A percentile compares a stretch with the other conserved stretches of the same genome.
These are phyloP conservation scores for Myotis vivesi DNA, from an alignment of 2,797 vertebrate species.

Conservation along the genomic window DNA sequence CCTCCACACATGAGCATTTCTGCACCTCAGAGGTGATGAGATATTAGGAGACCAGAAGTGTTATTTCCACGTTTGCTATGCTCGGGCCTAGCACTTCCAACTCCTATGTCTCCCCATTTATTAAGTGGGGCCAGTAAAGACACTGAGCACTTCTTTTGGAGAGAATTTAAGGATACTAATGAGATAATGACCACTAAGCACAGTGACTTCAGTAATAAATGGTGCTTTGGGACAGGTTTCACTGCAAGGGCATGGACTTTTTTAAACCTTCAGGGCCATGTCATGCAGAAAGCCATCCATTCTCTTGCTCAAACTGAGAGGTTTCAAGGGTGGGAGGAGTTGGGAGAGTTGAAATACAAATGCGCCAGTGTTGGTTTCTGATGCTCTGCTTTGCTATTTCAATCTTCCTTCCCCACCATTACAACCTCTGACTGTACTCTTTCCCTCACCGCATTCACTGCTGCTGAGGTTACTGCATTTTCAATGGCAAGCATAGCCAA, in stretches of 20 bases:
- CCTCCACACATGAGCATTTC: not conserved
- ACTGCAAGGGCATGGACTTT: not conserved
- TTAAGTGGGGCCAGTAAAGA: constrained; percentile 45
- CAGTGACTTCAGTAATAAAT: constrained; percentile 15
- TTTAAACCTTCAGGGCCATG: not conserved
- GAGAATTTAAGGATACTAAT: constrained; percentile 34
- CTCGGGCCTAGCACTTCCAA: not conserved
- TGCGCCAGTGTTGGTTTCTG: constrained; percentile 12
- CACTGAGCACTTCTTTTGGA: not conserved
- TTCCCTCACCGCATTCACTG: not conserved
- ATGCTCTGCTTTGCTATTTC: constrained; percentile 20
- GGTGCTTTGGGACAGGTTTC: not conserved
- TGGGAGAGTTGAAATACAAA: not conserved
- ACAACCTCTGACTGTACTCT: constrained; percentile 11
- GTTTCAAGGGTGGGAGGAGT: not conserved
- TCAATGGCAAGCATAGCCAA: not conserved
- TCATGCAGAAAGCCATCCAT: not conserved
- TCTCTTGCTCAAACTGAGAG: not conserved
- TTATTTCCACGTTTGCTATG: not conserved
- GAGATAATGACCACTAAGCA: constrained; percentile 53
- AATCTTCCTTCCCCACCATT: not conserved
- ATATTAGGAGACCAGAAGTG: not conserved
- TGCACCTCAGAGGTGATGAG: not conserved
- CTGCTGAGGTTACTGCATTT: not conserved
- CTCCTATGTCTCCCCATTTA: not conserved